phyloP scores from a whole-genome alignment of 2,888 invertebrate species.

The Cepaea hortensis region DNA sequence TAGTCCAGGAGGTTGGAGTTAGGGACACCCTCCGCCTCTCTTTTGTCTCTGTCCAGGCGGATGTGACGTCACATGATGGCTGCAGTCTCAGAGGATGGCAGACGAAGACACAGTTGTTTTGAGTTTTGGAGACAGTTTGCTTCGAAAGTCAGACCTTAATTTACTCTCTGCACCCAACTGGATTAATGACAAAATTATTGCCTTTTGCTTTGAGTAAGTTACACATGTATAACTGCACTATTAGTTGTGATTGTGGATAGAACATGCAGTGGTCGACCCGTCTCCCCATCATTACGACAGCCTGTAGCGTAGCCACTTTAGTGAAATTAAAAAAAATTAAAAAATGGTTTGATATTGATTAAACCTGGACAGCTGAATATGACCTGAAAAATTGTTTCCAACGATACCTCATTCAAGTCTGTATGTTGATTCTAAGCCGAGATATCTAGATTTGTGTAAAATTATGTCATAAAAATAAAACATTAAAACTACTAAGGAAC shows the following conservation, averaged over 20 bases:
- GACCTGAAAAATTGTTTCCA: no score
- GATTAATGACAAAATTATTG: constrained; percentile 94
- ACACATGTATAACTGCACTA: neutral
- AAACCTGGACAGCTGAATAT: no score
- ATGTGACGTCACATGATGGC: constrained; percentile 51
- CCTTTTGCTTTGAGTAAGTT: constrained; percentile 90
- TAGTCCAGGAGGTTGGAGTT: no score
- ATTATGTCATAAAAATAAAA: no score
- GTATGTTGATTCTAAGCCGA: no score
- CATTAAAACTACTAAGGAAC: no score
- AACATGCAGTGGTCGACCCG: constrained; percentile 17
- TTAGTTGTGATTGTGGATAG: neutral
- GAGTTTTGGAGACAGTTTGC: constrained; percentile 88
- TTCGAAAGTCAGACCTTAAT: constrained; percentile 88
- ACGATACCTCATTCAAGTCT: no score
- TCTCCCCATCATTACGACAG: neutral
- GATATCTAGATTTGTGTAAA: no score
- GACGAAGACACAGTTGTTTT: constrained; percentile 80
- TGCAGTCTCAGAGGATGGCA: constrained; percentile 56
- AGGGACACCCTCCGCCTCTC: no score
- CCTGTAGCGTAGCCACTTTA: no score
- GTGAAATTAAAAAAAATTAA: no score
- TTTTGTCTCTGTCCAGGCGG: neutral
- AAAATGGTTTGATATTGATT: no score
- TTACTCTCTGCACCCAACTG: constrained; percentile 87